Evolutionary conservation across 2,797 vertebrate species (phyloP).

Genomic region (Lophotriccus pileatus): DNA sequence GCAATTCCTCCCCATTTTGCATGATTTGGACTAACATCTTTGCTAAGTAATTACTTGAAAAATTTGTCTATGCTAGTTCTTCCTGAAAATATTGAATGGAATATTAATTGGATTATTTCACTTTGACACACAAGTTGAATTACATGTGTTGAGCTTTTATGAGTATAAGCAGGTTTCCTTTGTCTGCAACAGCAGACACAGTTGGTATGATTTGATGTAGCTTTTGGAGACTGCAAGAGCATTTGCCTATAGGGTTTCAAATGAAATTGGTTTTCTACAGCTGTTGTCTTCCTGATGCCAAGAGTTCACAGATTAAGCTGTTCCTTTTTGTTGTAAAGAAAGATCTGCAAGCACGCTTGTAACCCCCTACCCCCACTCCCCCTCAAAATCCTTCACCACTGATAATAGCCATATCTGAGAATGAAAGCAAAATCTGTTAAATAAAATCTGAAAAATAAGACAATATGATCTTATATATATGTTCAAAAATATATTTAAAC

Average conservation of each 20-base stretch:
- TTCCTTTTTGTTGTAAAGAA: neutral
- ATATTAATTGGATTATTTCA: constrained; percentile 8
- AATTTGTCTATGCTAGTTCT: neutral
- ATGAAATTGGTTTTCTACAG: constrained; percentile 41
- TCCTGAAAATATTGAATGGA: neutral
- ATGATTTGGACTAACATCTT: neutral
- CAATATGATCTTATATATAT: neutral
- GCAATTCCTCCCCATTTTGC: neutral
- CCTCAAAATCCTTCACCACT: rapidly evolving
- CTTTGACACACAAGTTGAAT: neutral
- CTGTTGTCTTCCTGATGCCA: constrained; percentile 8
- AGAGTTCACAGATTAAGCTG: neutral
- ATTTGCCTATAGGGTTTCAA: constrained; percentile 32
- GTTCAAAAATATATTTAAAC: neutral
- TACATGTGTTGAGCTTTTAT: neutral
- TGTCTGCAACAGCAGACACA: neutral
- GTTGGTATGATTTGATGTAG: neutral
- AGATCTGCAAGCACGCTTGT: neutral
- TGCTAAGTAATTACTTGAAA: neutral
- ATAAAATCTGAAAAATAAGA: neutral
- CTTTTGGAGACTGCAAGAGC: neutral
- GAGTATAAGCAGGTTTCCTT: neutral
- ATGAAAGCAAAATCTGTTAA: neutral
- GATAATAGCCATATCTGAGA: neutral
- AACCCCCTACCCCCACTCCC: neutral